Conservation (phyloP, 1,140 invertebrate genomes). For the Diorhabda carinulata region DNA sequence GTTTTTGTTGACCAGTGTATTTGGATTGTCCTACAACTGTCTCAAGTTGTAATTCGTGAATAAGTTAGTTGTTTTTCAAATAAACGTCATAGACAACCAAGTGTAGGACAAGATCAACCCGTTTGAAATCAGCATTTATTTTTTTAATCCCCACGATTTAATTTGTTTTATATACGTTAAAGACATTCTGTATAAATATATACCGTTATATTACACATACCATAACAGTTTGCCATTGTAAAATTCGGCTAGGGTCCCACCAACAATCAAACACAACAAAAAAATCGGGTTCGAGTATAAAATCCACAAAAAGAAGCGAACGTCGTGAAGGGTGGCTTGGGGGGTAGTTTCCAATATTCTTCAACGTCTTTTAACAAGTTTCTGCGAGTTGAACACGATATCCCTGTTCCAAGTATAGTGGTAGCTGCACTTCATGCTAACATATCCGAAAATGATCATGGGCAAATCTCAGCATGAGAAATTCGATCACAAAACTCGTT, state of each 20-base stretch:
- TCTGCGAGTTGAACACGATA: constrained; percentile 85
- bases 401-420: constrained; percentile 84
- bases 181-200: too few relatives aligned
- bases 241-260: constrained; percentile 24
- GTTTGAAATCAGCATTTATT: too few relatives aligned
- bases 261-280: constrained; percentile 32
- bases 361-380: constrained; percentile 80
- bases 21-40: too few relatives aligned
- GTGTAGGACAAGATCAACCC: too few relatives aligned
- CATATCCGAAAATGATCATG: constrained; percentile 23
- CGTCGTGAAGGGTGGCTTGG: constrained; percentile 32
- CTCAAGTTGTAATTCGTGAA: too few relatives aligned
- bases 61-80: too few relatives aligned
- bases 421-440: constrained; percentile 65
- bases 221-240: constrained; percentile 45
- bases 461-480: constrained; percentile 32
- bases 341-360: constrained; percentile 18
- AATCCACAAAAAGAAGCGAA: constrained; percentile 20
- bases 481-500: neutral
- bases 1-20: too few relatives aligned
- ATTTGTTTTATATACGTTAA: too few relatives aligned
- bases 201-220: constrained; percentile 29
- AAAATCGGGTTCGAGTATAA: constrained; percentile 14
- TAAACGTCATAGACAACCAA: too few relatives aligned
- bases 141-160: too few relatives aligned